Evolutionary conservation across 1,140 invertebrate genomes (phyloP), one percentile per base, ranked within the genome.

Genomic region (Nylanderia fulva): DNA sequence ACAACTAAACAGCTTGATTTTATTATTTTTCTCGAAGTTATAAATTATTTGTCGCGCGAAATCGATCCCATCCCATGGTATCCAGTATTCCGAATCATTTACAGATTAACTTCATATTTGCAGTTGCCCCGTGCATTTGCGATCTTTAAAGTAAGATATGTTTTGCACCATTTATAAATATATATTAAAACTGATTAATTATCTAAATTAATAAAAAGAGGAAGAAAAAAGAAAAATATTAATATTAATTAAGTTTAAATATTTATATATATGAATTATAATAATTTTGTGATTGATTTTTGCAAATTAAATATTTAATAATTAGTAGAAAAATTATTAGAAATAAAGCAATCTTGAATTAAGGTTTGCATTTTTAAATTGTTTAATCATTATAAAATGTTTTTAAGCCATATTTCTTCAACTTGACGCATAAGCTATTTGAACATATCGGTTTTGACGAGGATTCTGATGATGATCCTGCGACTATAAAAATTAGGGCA

Each of bases 51-150:
- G 56, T 92, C 93, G 56, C 92, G 95, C 8, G 97, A 97, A 91
- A 95, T 93, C 6, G 95, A 97, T 64, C 96, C 96, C 77, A 94
- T 96, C 56, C 96, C 96, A 8, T 97, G 97, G 97, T 93, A 94
- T 27, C n/a, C n/a, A 27, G 82, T 54, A n/a, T 29, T 77, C 5
- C 21, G 8, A 2, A 80, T 79, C 0, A 27, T 90, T 63, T 1
- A 18, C 15, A 45, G 9, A 0, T 52, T n/a, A n/a, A n/a, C n/a
- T 85, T 36, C 13, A 21, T 58, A 72, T 6, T 27, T 71, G 0
- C 63, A 33, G 33, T 21, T 36, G 27, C 39, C 79, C 2, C 24
- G 72, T 15, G 60, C 13, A n/a, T 21, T 39, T 7, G 58, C 2
- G 0, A 36, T 83, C 36, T 13, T 82, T 48, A 82, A n/a, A 33